Evolutionary conservation across 1,140 invertebrate genomes (phyloP), one percentile per base, ranked within the genome.

Genomic region (Episyrphus balteatus): DNA sequence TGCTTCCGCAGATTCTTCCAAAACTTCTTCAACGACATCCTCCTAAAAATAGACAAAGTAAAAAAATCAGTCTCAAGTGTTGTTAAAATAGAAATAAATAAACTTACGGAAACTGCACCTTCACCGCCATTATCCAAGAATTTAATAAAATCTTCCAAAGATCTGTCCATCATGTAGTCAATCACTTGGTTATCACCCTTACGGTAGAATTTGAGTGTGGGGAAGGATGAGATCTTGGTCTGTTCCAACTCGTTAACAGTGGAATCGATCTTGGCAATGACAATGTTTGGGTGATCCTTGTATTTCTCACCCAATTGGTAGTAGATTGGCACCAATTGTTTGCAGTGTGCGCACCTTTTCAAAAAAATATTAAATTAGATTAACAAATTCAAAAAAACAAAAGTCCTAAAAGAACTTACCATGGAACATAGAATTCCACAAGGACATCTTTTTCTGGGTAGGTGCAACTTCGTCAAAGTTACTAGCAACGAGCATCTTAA

Each of bases 361-460:
- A 42, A 3, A 14, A 13, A 19, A 9, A 40, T 40, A 8, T 14
- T 42, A 12, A 42, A 19, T 13, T 14, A 13, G 9, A 7, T 19
- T 3, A 42, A 21, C 3, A 42, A 5, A 2, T 3, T 21, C 6
- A 19, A 26, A 5, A 5, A 42, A 13, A 13, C 5, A 42, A 42
- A 21, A 5, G 9, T 30, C n/a, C n/a, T 44, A 6, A 5, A 44
- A 32, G 3, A 17, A 59, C 69, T 70, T 48, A 73, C 95, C 95
- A 99, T 49, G 94, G 92, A 33, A 93, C 93, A 73, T 97, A 99
- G 75, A 99, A 99, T 76, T 99, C 94, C 54, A 99, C 94, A 49
- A 99, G 78, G 36, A 99, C 96, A 62, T 89, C 82, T 73, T 98
- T 99, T 34, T 70, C 75, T 56, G 81, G 82, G 68, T 99, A 48